phyloP scores from a whole-genome alignment of 2,888 invertebrate genomes.

The Andrena trimmerana region DNA sequence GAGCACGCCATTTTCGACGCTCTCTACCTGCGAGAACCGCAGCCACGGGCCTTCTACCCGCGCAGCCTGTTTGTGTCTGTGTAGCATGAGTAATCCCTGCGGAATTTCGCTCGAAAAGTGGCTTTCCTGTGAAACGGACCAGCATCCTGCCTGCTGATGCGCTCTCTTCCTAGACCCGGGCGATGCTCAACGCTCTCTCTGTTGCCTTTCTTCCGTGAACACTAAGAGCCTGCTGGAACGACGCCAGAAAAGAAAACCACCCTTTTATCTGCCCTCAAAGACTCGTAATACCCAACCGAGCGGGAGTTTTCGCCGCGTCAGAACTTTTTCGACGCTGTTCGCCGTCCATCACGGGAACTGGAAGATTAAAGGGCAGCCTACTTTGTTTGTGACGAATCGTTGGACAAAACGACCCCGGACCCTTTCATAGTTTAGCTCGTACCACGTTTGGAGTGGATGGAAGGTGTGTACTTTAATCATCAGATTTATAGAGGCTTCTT shows the following conservation, averaged over 20 bases:
- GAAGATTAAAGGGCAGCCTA: conserved; percentile 21
- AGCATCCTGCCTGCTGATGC: conserved; percentile 29
- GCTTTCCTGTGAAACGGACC: conserved; percentile 56
- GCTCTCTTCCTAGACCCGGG: neutral
- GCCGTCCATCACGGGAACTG: neutral
- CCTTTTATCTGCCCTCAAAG: conserved; percentile 37
- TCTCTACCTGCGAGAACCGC: conserved; percentile 51
- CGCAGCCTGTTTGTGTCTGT: conserved; percentile 44
- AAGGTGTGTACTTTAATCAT: too few relatives aligned
- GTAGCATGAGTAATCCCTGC: conserved; percentile 73
- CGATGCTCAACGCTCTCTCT: neutral
- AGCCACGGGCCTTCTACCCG: conserved; percentile 45
- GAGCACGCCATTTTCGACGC: conserved; percentile 42
- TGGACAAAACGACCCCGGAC: neutral
- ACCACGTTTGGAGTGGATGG: neutral
- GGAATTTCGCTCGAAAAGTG: conserved; percentile 79
- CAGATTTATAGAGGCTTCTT: too few relatives aligned
- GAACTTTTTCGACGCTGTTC: conserved; percentile 8
- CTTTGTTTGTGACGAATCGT: neutral
- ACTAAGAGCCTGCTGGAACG: conserved; percentile 29
- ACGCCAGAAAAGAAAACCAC: conserved; percentile 47
- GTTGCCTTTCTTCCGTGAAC: conserved; percentile 25
- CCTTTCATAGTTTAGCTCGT: neutral
- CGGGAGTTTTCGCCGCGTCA: neutral
- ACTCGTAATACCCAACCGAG: neutral